A percentile compares a stretch with the other conserved stretches of the same genome.
These are phyloP conservation scores for Acanthococcus lagerstroemiae DNA, from an alignment of 2,888 invertebrate species.

Conservation along the genomic window DNA sequence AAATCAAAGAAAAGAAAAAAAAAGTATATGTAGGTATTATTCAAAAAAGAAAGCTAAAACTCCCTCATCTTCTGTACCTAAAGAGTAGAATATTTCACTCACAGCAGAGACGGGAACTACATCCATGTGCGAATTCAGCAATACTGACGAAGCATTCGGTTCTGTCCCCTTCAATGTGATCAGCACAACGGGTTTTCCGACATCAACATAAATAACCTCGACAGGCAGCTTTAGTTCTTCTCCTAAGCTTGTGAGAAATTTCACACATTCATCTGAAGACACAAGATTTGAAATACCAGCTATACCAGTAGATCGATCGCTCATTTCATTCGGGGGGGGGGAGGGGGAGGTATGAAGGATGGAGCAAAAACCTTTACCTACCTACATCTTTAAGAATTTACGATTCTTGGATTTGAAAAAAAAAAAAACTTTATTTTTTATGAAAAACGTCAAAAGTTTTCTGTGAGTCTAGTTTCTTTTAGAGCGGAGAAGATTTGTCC, in stretches of 20 bases:
- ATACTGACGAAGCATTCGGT: constrained; percentile 57
- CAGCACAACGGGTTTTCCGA: constrained; percentile 67
- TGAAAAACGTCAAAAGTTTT: too few relatives aligned
- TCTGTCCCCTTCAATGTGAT: constrained; percentile 73
- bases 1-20: too few relatives aligned
- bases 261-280: constrained; percentile 56
- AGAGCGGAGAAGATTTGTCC: too few relatives aligned
- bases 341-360: too few relatives aligned
- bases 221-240: constrained; percentile 55
- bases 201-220: constrained; percentile 51
- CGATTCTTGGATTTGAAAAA: too few relatives aligned
- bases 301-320: not conserved
- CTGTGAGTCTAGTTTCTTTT: too few relatives aligned
- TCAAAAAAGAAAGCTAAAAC: too few relatives aligned
- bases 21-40: too few relatives aligned
- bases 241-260: constrained; percentile 65
- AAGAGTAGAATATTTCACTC: constrained; percentile 40
- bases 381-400: too few relatives aligned
- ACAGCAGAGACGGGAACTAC: constrained; percentile 91
- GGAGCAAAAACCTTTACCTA: too few relatives aligned
- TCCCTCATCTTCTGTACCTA: not conserved
- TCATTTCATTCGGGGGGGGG: too few relatives aligned
- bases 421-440: too few relatives aligned
- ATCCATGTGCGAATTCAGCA: constrained; percentile 93
- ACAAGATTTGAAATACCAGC: not conserved